Percentiles rank a stretch among this genome's conserved stretches.
phyloP scores from a whole-genome alignment of 2,797 vertebrate genomes.

The Craterocephalus amniculus region DNA sequence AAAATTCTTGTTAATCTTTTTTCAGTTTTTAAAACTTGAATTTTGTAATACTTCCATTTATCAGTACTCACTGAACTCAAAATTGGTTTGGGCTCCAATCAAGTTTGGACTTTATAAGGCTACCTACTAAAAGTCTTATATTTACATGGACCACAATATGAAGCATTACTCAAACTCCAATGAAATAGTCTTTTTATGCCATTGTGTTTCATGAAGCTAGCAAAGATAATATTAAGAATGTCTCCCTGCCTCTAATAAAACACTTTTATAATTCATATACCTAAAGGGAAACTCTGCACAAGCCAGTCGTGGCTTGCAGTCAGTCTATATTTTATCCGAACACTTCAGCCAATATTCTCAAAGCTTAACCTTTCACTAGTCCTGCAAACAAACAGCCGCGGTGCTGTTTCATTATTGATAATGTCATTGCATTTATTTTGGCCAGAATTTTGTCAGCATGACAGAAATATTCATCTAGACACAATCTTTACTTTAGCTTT shows the following conservation, averaged over 20 bases:
- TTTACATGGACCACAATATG: background rate
- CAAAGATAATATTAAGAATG: background rate
- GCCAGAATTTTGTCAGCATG: background rate
- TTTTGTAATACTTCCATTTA: background rate
- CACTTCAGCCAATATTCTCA: background rate
- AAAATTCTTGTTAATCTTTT: background rate
- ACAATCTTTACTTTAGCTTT: background rate
- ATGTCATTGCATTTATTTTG: conserved; percentile 1
- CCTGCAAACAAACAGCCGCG: background rate
- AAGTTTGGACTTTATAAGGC: no score
- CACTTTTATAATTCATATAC: background rate
- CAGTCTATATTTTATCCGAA: background rate
- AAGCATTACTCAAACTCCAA: background rate
- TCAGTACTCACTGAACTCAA: background rate
- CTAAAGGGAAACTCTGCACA: background rate
- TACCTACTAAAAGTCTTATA: no score
- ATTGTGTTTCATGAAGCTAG: background rate
- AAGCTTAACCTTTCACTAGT: background rate
- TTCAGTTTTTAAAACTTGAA: background rate
- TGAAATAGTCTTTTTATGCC: background rate
- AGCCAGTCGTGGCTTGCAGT: background rate
- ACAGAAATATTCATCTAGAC: background rate
- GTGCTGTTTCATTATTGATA: background rate
- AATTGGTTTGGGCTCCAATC: no score
- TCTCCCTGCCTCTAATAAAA: background rate